Base-by-base conservation (phyloP, 2,797 vertebrate genomes). In the Semotilus atromaculatus region DNA sequence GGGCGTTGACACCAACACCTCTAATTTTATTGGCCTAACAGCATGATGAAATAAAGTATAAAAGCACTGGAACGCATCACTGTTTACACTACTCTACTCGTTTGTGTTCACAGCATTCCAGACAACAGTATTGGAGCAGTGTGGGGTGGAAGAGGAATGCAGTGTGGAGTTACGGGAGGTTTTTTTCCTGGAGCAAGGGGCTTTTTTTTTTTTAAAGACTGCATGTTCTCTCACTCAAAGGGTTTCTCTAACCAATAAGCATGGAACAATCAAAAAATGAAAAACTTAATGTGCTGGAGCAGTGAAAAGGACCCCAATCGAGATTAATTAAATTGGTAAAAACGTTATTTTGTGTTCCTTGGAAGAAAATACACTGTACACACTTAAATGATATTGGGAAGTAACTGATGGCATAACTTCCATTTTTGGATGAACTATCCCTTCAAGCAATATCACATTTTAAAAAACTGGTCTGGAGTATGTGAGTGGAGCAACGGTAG, bases 21-120 rank as follows among this genome's bases (percentile, higher is more conserved):
- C 9, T n/a, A 31, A 31, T 64, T 64, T 18, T 31, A 64, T 3
- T 31, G 26, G 14, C 29, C 29, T n/a, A 58, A 58, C 55, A 58
- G 55, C 23, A 58, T n/a, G 55, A 9, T n/a, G 23, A 58, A 58
- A n/a, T 26, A 58, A 11, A 31, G 14, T 73, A 48, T 31, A 73
- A 73, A 73, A 51, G 18, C 18, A 51, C 26, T 21, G 18, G 26
- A 73, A 21, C 19, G 18, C 16, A 11, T 73, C 4, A 51, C 26
- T 31, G 48, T 48, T 51, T 51, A 48, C 31, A 51, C 71, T 51
- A 19, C 26, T 73, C 29, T 26, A 9, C 31, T 31, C 29, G 9
- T 31, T 73, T 73, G 26, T 73, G 48, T 73, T 73, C 43, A 31
- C 43, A 51, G 71, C 18, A 48, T 73, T 72, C 16, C 70, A 48